Evolutionary conservation across 1,140 invertebrate species (phyloP), one percentile per base, ranked within the genome.

Genomic region (Acromyrmex echinatior): DNA sequence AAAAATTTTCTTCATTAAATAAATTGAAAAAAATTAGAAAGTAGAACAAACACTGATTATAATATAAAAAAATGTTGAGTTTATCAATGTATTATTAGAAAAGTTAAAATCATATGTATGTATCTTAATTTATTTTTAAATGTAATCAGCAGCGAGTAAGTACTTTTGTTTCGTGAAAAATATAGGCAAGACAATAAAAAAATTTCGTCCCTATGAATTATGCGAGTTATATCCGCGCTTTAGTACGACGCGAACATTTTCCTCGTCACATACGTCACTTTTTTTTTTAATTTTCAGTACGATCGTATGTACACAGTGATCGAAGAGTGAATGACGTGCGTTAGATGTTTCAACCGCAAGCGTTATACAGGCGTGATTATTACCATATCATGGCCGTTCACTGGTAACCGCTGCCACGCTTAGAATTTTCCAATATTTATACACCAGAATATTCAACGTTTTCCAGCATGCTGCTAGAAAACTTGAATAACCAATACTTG

Each of bases 361-460:
- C 73, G 60, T 16, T 81, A 45, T 39, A 63, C 31, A 56, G 14
- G 60, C 70, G 58, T 79, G 77, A 87, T 90, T 90, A 89, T 80
- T 74, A 71, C 28, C 56, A 77, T 51, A 35, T 25, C 45, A 70
- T 63, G 14, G 16, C 71, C 18, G 39, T 56, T 39, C 45, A 18
- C 31, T 12, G 31, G 45, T 58, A 62, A 53, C 68, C 35, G 18
- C 56, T 60, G 77, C 16, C 10, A 31, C 62, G 78, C 62, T 86
- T 81, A 70, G 76, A 86, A 88, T 86, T 87, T 78, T 90, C 65
- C 88, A 90, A 90, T 90, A 90, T 90, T 90, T 90, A 86, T 86
- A 90, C 86, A 78, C 10, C 62, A 53, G 88, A 90, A 91, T 91
- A 91, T 91, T 90, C 88, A 88, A 91, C 87, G 66, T 88, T 90